phyloP scores from a whole-genome alignment of 2,888 invertebrate species.

The Lobophora halterata region DNA sequence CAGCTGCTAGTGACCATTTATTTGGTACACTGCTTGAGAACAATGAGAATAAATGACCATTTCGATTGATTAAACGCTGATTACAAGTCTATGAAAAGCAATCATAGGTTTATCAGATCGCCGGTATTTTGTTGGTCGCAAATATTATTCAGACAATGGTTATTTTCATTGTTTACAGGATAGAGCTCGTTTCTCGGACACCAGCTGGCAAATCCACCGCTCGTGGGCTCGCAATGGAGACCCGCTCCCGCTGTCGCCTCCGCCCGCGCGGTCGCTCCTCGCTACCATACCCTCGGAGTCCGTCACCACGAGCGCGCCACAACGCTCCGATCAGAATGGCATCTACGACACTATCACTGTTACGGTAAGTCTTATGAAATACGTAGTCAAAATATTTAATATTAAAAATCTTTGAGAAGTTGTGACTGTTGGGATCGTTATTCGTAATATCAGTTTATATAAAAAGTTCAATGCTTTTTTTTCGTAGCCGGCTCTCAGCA shows the following conservation, averaged over 20 bases:
- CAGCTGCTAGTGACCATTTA: background rate
- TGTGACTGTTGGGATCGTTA: too few relatives aligned
- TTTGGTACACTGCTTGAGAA: background rate
- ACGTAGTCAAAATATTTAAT: background rate
- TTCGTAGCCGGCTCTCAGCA: too few relatives aligned
- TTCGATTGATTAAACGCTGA: background rate
- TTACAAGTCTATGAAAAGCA: too few relatives aligned
- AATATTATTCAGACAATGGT: background rate
- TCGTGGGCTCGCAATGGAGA: slow-evolving; percentile 82
- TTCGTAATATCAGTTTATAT: too few relatives aligned
- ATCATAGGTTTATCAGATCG: too few relatives aligned
- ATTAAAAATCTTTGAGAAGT: background rate
- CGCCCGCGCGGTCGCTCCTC: slow-evolving; percentile 49
- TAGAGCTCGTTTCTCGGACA: slow-evolving; percentile 86
- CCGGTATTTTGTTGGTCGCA: too few relatives aligned
- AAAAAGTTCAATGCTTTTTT: too few relatives aligned
- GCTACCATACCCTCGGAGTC: slow-evolving; percentile 46
- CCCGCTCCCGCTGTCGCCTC: slow-evolving; percentile 64
- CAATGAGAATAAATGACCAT: background rate
- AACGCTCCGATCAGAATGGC: slow-evolving; percentile 63
- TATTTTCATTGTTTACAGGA: slow-evolving; percentile 68
- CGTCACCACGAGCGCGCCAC: slow-evolving; percentile 41
- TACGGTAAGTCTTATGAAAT: slow-evolving; percentile 50
- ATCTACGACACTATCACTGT: slow-evolving; percentile 76
- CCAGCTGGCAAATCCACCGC: slow-evolving; percentile 87